Conservation (phyloP, 2,797 vertebrate species). For the Catostomus latipinnis region DNA sequence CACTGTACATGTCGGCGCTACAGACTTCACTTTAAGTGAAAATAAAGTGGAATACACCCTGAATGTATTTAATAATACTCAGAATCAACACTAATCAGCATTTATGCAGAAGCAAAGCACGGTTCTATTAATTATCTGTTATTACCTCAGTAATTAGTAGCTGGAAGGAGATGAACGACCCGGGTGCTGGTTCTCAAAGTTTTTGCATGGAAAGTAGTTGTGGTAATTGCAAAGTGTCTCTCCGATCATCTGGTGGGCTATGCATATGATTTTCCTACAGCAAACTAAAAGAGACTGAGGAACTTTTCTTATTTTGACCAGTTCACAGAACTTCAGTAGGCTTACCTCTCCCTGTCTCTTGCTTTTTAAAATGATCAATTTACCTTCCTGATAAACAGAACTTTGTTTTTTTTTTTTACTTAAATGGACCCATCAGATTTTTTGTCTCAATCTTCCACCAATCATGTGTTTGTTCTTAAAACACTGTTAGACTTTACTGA, state of each 20-base stretch:
- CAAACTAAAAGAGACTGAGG: not conserved
- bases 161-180: conserved; percentile 37
- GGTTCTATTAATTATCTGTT: conserved; percentile 27
- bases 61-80: conserved; percentile 31
- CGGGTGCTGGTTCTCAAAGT: conserved; percentile 16
- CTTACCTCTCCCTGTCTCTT: not conserved
- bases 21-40: conserved; percentile 25
- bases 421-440: not conserved
- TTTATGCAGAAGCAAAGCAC: conserved; percentile 24
- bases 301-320: not conserved
- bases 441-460: conserved; percentile 1
- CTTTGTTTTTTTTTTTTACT: not conserved
- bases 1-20: conserved; percentile 21
- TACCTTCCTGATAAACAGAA: conserved; percentile 8
- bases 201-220: conserved; percentile 22
- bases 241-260: conserved; percentile 9
- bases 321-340: conserved; percentile 3
- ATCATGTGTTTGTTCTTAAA: not conserved
- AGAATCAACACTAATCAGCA: conserved; percentile 35
- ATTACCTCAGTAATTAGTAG: conserved; percentile 33
- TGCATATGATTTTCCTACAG: not conserved
- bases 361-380: not conserved
- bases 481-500: not conserved
- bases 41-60: not conserved
- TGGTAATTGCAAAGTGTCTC: conserved; percentile 17